Base-by-base conservation (phyloP, 1,140 invertebrate species). In the Drosophila elegans region DNA sequence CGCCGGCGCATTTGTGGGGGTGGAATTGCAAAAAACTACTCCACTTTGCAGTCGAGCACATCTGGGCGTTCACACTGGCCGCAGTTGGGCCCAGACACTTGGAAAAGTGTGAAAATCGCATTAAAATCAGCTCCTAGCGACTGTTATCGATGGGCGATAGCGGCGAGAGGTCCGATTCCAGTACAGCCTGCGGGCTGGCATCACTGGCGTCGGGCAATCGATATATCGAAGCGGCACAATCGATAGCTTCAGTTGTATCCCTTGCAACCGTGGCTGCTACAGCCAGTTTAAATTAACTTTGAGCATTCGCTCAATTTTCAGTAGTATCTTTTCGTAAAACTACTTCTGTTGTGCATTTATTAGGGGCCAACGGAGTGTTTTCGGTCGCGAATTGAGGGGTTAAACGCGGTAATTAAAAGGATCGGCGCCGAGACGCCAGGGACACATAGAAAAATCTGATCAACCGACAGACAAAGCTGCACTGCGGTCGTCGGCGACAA, bases 201-300 rank as follows among this genome's bases (percentile, higher is more conserved):
- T 13, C 48, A 3, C 16, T 62, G 13, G 1, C 11, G 32, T 16
- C 29, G 12, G 16, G 11, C 4, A 46, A 21, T 12, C 59, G 57
- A 66, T 46, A 2, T n/a, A 66, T 63, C 57, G 62, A 46, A 66
- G 27, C 27, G 13, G 13, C n/a, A 10, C 3, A 61, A 78, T 64
- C 80, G 80, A 82, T 78, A 61, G 62, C 13, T 46, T 10, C 11
- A 38, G 21, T 42, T 42, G 29, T 66, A 39, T 66, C 63, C 59
- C 48, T 79, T 82, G 46, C 83, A 88, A 76, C 83, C 56, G 67
- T 88, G 83, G 32, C 49, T 82, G 60, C 78, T 64, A 74, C 77
- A 84, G 81, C 82, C 78, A 88, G 83, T 88, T 88, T 83, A 83
- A 86, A 85, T 85, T 85, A 88, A 88, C 78, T 88, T 88, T 63